Evolutionary conservation across 2,113 vertebrate genomes (phyloP).

Genomic region (Cyphomyrus discorhynchus): DNA sequence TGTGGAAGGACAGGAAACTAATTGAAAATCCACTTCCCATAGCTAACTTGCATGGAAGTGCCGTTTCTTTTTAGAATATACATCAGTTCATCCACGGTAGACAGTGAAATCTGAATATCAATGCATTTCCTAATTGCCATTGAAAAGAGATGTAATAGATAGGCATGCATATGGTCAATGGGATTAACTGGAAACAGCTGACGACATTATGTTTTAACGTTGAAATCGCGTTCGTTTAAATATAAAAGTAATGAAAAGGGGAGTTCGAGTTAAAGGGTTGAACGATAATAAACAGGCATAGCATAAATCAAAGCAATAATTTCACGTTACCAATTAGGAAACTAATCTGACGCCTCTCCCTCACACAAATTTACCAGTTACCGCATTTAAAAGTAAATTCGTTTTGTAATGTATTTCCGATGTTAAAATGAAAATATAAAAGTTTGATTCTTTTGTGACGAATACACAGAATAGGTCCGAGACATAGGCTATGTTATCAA

Average conservation of each 20-base stretch:
- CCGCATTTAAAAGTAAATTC: background rate
- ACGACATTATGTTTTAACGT: background rate
- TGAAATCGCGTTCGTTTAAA: background rate
- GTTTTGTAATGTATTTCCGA: background rate
- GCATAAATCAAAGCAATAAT: background rate
- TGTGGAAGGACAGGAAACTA: background rate
- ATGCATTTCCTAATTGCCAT: conserved; percentile 55
- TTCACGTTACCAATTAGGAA: background rate
- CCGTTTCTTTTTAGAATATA: conserved; percentile 54
- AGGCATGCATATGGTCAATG: conserved; percentile 56
- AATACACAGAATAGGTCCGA: background rate
- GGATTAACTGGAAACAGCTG: conserved; percentile 50
- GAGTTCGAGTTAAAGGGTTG: background rate
- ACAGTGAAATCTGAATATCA: conserved; percentile 62
- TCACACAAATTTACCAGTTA: background rate
- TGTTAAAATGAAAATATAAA: background rate
- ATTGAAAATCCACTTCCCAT: background rate
- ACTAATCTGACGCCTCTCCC: background rate
- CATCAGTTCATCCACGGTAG: conserved; percentile 51
- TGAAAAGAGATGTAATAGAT: conserved; percentile 64
- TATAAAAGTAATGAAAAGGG: background rate
- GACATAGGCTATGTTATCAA: background rate
- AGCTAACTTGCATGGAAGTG: conserved; percentile 23
- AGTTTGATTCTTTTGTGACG: background rate
- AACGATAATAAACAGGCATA: background rate